A percentile compares a stretch with the other conserved stretches of the same genome.
phyloP scores from a whole-genome alignment of 2,888 invertebrate genomes.

The Tricholauxania praeusta region DNA sequence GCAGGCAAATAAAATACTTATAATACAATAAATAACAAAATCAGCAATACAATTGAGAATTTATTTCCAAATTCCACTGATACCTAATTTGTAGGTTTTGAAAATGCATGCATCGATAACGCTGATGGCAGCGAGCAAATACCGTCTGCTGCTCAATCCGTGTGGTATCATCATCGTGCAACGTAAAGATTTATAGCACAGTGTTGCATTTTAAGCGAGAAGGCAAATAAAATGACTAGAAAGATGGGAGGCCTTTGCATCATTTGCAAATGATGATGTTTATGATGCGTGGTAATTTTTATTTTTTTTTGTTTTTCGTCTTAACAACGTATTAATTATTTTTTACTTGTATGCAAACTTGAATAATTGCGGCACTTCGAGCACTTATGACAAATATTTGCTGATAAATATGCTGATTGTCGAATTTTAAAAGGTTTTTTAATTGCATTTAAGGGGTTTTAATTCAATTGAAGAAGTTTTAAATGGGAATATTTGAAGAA shows the following conservation, averaged over 20 bases:
- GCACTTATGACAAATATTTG: constrained; percentile 11
- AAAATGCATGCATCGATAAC: constrained; percentile 13
- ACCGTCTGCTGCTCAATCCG: constrained; percentile 8
- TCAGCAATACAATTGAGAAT: constrained; percentile 5
- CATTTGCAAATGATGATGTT: constrained; percentile 20
- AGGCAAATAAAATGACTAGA: not conserved
- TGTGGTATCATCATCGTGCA: constrained; percentile 25
- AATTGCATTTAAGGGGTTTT: not conserved
- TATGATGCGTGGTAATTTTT: constrained; percentile 31
- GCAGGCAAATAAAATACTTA: not conserved
- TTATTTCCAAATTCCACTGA: constrained; percentile 32
- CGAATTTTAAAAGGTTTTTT: constrained; percentile 11
- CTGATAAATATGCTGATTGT: constrained; percentile 1
- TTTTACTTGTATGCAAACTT: not conserved
- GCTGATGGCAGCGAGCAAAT: constrained; percentile 17
- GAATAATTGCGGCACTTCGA: not conserved
- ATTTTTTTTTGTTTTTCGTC: constrained; percentile 14
- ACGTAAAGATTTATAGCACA: not conserved
- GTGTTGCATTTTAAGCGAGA: not conserved
- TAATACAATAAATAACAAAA: too few species aligned
- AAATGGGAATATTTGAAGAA: too few species aligned
- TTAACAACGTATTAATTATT: constrained; percentile 12
- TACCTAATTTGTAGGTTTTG: constrained; percentile 37
- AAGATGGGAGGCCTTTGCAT: constrained; percentile 17
- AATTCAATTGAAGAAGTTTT: too few species aligned